phyloP scores from a whole-genome alignment of 2,888 invertebrate species.

The Caenorhabditis plicata region DNA sequence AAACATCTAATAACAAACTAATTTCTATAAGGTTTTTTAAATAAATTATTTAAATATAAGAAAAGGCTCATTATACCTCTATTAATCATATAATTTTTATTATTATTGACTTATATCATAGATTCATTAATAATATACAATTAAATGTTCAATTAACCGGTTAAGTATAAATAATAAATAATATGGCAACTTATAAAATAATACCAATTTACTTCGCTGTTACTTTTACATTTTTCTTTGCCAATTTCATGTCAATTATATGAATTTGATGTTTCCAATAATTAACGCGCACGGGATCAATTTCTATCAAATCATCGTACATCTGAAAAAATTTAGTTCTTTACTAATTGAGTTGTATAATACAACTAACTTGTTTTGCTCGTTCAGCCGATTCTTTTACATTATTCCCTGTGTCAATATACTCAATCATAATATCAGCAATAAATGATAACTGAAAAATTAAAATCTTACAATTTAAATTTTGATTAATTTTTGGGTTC shows the following conservation, averaged over 20 bases:
- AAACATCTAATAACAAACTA: no score
- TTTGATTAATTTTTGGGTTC: not conserved
- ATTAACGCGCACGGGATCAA: slow-evolving; percentile 58
- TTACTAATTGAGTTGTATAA: no score
- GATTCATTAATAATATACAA: no score
- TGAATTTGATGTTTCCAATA: slow-evolving; percentile 54
- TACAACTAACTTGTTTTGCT: slow-evolving; percentile 35
- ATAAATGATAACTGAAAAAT: slow-evolving; percentile 41
- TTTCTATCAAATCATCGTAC: slow-evolving; percentile 38
- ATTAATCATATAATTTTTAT: no score
- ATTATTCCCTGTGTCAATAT: slow-evolving; percentile 39
- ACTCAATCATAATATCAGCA: slow-evolving; percentile 49
- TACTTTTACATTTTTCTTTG: slow-evolving; percentile 17
- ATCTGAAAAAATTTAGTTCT: slow-evolving; percentile 27
- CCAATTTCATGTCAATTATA: slow-evolving; percentile 6
- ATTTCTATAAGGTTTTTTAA: no score
- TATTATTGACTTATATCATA: no score
- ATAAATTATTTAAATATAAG: no score
- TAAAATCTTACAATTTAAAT: not conserved
- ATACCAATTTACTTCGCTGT: slow-evolving; percentile 17
- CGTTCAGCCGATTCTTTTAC: slow-evolving; percentile 32
- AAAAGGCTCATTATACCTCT: no score
- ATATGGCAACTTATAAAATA: no score
- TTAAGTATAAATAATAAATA: no score
- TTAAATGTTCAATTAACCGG: no score